Conservation (phyloP, 2,113 vertebrate genomes). For the Genyomyrus donnyi region DNA sequence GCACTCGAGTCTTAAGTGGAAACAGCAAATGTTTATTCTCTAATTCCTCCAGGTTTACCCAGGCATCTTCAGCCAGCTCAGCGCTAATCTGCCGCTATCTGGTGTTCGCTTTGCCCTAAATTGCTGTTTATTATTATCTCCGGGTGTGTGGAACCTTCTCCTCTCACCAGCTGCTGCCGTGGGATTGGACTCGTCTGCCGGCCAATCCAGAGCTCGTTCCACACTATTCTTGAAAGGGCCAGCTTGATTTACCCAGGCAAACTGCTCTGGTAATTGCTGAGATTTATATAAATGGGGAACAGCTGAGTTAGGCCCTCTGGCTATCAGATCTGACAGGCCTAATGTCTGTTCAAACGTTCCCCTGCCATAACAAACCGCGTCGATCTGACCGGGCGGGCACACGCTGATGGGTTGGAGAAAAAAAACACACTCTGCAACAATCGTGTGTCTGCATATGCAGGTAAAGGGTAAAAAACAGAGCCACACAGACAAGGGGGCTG, state of each 20-base stretch:
- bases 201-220: constrained; percentile 54
- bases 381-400: constrained; percentile 45
- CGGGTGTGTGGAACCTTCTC: constrained; percentile 40
- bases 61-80: constrained; percentile 44
- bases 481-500: not conserved
- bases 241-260: constrained; percentile 57
- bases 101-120: constrained; percentile 52
- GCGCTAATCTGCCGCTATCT: constrained; percentile 55
- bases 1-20: constrained; percentile 35
- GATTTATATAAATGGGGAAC: constrained; percentile 66
- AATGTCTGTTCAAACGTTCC: constrained; percentile 57
- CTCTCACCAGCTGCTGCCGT: constrained; percentile 45
- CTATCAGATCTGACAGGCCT: constrained; percentile 64
- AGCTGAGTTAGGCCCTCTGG: constrained; percentile 55
- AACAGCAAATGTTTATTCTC: constrained; percentile 52
- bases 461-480: not conserved
- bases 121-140: constrained; percentile 59
- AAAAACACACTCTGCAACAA: not conserved
- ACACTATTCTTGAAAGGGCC: constrained; percentile 55
- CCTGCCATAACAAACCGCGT: constrained; percentile 42
- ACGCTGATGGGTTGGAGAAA: constrained; percentile 24
- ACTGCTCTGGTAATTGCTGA: constrained; percentile 64
- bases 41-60: constrained; percentile 43
- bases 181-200: constrained; percentile 51
- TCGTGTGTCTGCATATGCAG: not conserved